phyloP scores from a whole-genome alignment of 1,140 invertebrate genomes.

The Metaphire vulgaris region DNA sequence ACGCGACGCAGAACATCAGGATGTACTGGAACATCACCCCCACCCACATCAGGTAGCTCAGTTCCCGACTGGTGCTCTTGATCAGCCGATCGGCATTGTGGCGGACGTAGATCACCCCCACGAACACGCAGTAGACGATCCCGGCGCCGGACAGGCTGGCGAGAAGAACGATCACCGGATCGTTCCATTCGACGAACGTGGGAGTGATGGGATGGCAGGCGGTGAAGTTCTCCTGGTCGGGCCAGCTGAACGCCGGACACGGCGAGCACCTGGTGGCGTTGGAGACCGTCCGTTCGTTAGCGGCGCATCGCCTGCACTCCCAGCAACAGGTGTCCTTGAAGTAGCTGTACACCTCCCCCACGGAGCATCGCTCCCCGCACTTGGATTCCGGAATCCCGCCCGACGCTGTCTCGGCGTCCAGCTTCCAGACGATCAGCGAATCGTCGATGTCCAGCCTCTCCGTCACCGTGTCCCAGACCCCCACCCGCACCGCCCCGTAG shows the following conservation, averaged over 20 bases:
- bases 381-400: slow-evolving; percentile 30
- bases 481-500: slow-evolving; percentile 29
- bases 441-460: slow-evolving; percentile 16
- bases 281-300: slow-evolving; percentile 33
- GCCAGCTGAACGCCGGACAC: slow-evolving; percentile 37
- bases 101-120: slow-evolving; percentile 62
- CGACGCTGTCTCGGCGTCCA: neutral
- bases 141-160: slow-evolving; percentile 53
- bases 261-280: slow-evolving; percentile 31
- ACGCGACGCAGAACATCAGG: slow-evolving; percentile 74
- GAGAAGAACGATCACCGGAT: slow-evolving; percentile 52
- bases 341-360: slow-evolving; percentile 28
- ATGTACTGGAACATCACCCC: slow-evolving; percentile 83
- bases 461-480: slow-evolving; percentile 15
- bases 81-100: slow-evolving; percentile 81
- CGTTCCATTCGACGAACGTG: slow-evolving; percentile 14
- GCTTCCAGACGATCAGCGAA: slow-evolving; percentile 21
- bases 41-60: slow-evolving; percentile 77
- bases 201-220: slow-evolving; percentile 50
- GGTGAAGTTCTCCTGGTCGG: slow-evolving; percentile 53
- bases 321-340: slow-evolving; percentile 29
- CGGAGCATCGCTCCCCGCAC: slow-evolving; percentile 32
- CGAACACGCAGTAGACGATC: slow-evolving; percentile 42
- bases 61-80: slow-evolving; percentile 77
- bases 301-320: slow-evolving; percentile 21